Evolutionary conservation across 2,797 vertebrate genomes (phyloP), one percentile per base, ranked within the genome.

Genomic region (Botia almorhae): DNA sequence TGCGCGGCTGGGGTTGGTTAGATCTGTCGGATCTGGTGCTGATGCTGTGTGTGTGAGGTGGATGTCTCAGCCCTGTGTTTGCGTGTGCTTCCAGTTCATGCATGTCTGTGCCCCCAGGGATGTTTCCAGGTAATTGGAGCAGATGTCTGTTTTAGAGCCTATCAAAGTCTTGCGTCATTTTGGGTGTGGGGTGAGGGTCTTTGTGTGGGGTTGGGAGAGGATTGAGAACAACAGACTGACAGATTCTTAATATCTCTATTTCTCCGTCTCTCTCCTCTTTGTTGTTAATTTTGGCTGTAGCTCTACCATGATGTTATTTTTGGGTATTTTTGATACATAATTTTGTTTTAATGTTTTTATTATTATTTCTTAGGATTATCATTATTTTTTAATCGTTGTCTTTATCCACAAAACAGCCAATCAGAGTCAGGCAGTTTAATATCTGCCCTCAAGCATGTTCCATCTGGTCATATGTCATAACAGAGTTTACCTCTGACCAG

Each of bases 161-260:
- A 87, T 86, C 87, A 89, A 86, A 90, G 85, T 87, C 87, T 92
- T 91, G 92, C 89, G 86, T 93, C 90, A 93, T 90, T 78, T 78
- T 82, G 85, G 74, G 80, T 77, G 81, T 81, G 74, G 83, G 77
- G 77, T 81, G 68, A 50, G 74, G 75, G 77, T 79, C 80, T 89
- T 87, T 88, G 82, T 85, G 60, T 82, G 53, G 51, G 77, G 61
- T 76, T 78, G 69, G 69, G 76, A 58, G 83, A 58, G 65, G 69
- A 17, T 51, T 78, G 68, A 69, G 72, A 82, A 80, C 26, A 56
- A 79, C 55, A 69, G 36, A 26, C 10, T 61, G 56, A 60, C 23
- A 60, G 23, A 60, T 13, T 14, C 10, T 21, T 11, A 58, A 3
- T 23, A 58, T 58, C 51, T 58, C 10, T 58, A 21, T 58, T 21